These are phyloP conservation scores for Rhinichthys osculus DNA, from an alignment of 2,797 vertebrate species.

Conservation along the genomic window DNA sequence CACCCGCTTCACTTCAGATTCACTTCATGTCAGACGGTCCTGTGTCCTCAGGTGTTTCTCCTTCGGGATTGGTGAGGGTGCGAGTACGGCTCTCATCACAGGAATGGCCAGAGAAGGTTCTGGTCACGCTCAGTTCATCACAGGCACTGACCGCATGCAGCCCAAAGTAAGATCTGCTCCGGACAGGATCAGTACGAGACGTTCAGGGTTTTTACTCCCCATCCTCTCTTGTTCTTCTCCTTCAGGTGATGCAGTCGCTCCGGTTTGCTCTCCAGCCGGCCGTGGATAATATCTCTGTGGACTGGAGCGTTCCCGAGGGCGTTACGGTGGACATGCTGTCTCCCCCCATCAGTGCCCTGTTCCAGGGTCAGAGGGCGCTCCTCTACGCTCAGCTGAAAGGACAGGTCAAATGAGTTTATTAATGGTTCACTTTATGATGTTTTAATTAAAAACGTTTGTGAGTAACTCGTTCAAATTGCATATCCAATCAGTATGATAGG, in stretches of 20 bases:
- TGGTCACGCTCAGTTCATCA: conserved; percentile 83
- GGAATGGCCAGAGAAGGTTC: conserved; percentile 79
- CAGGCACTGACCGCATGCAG: conserved; percentile 80
- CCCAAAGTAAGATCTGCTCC: conserved; percentile 79
- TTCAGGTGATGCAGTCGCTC: conserved; percentile 55
- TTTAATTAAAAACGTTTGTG: too few species aligned
- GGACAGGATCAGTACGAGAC: conserved; percentile 63
- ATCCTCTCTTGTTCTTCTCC: conserved; percentile 75
- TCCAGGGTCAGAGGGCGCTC: conserved; percentile 82
- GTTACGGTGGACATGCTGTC: conserved; percentile 12
- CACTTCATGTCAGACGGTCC: background rate
- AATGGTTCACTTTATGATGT: background rate
- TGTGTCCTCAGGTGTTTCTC: conserved; percentile 56
- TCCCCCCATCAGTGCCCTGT: conserved; percentile 64
- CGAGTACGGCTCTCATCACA: conserved; percentile 83
- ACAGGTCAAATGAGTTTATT: conserved; percentile 6
- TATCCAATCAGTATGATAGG: too few species aligned
- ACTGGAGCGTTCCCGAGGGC: background rate
- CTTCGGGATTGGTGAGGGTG: conserved; percentile 86
- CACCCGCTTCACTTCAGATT: background rate
- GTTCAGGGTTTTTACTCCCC: conserved; percentile 69
- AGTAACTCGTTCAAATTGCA: too few species aligned
- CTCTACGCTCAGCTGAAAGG: conserved; percentile 72
- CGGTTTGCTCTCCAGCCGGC: conserved; percentile 40
- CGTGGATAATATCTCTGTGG: background rate